Conservation (phyloP, 2,113 vertebrate genomes). For the Xerus inauris region DNA sequence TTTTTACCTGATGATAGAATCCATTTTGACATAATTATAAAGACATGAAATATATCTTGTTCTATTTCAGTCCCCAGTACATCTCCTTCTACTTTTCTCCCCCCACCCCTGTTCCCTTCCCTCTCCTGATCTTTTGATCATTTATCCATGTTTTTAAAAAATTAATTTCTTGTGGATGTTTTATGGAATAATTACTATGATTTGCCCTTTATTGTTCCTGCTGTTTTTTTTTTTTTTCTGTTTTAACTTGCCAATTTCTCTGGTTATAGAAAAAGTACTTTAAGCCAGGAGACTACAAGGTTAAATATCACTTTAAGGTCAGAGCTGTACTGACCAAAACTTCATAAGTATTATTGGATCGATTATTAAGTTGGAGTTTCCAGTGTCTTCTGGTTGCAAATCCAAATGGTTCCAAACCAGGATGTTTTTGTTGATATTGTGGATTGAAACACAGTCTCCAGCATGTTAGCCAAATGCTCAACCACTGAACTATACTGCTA, state of each 20-base stretch:
- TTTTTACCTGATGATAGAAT: no score
- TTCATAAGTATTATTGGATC: background rate
- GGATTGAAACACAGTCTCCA: background rate
- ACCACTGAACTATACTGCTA: background rate
- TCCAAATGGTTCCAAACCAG: background rate
- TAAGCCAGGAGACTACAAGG: background rate
- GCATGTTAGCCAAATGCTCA: background rate
- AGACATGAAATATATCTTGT: no score
- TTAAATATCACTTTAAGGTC: background rate
- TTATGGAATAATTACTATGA: background rate
- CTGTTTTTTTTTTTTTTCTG: accelerated
- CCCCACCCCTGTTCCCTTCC: no score
- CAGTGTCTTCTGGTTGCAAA: background rate
- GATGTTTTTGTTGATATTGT: background rate
- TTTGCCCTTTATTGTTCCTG: background rate
- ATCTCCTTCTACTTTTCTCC: no score
- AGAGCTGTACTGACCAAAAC: background rate
- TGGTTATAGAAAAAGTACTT: background rate
- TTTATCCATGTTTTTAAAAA: no score
- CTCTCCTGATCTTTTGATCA: no score
- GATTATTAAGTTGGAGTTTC: background rate
- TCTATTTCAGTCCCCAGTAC: no score
- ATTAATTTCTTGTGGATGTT: background rate
- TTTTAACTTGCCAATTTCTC: background rate
- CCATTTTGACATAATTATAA: no score